Evolutionary conservation across 2,888 invertebrate species (phyloP).

Genomic region (Pogonocherus hispidulus): DNA sequence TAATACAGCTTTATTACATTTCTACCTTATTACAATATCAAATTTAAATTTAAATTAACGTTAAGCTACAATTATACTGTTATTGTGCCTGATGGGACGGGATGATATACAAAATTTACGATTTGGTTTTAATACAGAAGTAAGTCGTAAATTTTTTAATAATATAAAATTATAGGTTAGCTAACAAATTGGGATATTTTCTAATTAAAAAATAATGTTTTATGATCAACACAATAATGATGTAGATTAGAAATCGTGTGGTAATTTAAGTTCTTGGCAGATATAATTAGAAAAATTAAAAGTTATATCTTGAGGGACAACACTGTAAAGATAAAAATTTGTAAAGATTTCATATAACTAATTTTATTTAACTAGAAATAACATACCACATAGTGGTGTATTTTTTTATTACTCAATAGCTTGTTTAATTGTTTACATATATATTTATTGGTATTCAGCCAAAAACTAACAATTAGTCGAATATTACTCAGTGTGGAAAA

Average conservation of each 20-base stretch:
- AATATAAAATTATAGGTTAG: background rate
- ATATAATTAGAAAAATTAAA: too few relatives aligned
- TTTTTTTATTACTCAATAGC: too few relatives aligned
- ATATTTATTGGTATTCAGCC: too few relatives aligned
- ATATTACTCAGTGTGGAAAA: too few relatives aligned
- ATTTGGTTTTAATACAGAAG: background rate
- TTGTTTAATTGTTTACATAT: too few relatives aligned
- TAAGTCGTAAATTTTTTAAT: background rate
- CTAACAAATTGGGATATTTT: background rate
- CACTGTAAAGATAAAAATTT: too few relatives aligned
- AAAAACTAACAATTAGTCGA: too few relatives aligned
- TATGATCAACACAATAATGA: background rate
- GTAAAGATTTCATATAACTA: too few relatives aligned
- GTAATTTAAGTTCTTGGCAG: too few relatives aligned
- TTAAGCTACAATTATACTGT: slow-evolving; percentile 3
- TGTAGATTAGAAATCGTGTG: background rate
- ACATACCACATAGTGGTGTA: too few relatives aligned
- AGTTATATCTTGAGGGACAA: too few relatives aligned
- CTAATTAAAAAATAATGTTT: background rate
- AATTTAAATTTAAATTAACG: slow-evolving; percentile 16
- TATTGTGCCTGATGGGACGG: background rate
- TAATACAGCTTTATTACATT: slow-evolving; percentile 40
- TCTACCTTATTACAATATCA: slow-evolving; percentile 6
- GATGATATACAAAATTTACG: background rate
- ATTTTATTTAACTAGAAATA: too few relatives aligned